Evolutionary conservation across 2,888 invertebrate genomes (phyloP).

Genomic region (Xestia sexstrigata): DNA sequence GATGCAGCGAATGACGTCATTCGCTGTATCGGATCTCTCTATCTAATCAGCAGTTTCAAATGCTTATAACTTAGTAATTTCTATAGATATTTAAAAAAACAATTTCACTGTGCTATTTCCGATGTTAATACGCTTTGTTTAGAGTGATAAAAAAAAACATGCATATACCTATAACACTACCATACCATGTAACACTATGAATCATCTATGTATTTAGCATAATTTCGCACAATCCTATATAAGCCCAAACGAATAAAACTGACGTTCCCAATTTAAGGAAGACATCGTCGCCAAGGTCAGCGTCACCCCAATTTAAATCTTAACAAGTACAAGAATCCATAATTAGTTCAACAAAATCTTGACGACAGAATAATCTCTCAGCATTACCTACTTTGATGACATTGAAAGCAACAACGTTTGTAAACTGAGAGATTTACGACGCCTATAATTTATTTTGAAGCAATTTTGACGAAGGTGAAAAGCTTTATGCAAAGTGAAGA

Average conservation of each 20-base stretch:
- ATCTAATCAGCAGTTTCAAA: too few species aligned
- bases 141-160: too few species aligned
- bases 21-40: too few species aligned
- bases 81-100: too few species aligned
- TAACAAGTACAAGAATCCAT: slow-evolving; percentile 32
- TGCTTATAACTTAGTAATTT: too few species aligned
- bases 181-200: not conserved
- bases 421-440: slow-evolving; percentile 27
- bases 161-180: too few species aligned
- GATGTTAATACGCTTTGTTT: too few species aligned
- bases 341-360: slow-evolving; percentile 48
- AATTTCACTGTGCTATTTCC: too few species aligned
- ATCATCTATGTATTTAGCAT: not conserved
- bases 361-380: slow-evolving; percentile 17
- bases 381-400: slow-evolving; percentile 12
- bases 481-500: slow-evolving; percentile 2
- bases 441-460: slow-evolving; percentile 30
- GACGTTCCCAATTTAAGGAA: slow-evolving; percentile 6
- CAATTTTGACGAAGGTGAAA: slow-evolving; percentile 11
- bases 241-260: slow-evolving; percentile 8
- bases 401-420: slow-evolving; percentile 19
- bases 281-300: not conserved
- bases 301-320: slow-evolving; percentile 39
- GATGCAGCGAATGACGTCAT: too few species aligned
- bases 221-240: not conserved